Conservation (phyloP, 2,113 vertebrate species). For the Percopsis transmontana region DNA sequence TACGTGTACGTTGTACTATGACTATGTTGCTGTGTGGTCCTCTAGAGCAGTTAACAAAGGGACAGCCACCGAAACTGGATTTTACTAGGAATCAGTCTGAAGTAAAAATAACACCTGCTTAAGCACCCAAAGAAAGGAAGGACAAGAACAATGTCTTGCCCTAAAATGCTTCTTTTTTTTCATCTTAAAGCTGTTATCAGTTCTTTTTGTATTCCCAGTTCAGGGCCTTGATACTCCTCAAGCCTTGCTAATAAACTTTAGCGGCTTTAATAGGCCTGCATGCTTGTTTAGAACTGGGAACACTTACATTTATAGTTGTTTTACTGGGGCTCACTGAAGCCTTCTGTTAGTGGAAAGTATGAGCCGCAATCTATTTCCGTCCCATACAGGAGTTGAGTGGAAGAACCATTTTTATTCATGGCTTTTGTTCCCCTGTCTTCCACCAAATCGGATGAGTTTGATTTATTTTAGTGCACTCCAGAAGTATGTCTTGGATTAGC, state of each 20-base stretch:
- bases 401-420: constrained; percentile 49
- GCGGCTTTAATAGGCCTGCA: constrained; percentile 24
- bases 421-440: constrained; percentile 4
- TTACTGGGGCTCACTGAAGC: constrained; percentile 42
- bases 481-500: constrained; percentile 14
- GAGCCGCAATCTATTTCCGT: constrained; percentile 58
- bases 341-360: constrained; percentile 67
- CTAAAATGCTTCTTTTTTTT: neutral
- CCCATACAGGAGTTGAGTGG: constrained; percentile 28
- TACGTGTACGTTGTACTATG: no score
- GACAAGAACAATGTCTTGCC: neutral
- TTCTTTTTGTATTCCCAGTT: no score
- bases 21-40: constrained; percentile 6
- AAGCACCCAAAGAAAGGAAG: no score
- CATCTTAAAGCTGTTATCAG: neutral
- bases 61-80: neutral
- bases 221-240: neutral
- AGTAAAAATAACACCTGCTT: no score
- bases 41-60: constrained; percentile 10
- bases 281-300: constrained; percentile 44
- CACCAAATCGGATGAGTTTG: constrained; percentile 34
- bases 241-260: constrained; percentile 44
- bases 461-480: constrained; percentile 46
- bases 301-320: constrained; percentile 61
- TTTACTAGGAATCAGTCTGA: neutral